Conservation (phyloP, 2,797 vertebrate genomes). For the Emys orbicularis region DNA sequence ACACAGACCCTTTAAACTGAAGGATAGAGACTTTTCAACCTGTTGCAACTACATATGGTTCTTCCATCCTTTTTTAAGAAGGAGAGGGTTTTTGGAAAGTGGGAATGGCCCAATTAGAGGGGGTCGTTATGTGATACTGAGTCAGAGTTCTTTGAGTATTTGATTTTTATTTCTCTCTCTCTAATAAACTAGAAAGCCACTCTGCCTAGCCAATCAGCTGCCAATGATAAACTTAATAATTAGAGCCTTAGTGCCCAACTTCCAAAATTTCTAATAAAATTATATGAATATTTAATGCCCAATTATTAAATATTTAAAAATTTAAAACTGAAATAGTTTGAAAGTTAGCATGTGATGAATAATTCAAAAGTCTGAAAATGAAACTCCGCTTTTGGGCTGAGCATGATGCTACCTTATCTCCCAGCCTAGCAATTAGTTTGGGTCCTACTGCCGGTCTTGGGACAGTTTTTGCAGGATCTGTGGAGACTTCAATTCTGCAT, state of each 20-base stretch:
- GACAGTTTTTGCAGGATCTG: neutral
- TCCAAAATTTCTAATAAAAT: slow-evolving; percentile 82
- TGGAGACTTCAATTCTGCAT: neutral
- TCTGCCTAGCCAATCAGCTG: slow-evolving; percentile 15
- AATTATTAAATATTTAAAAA: slow-evolving; percentile 86
- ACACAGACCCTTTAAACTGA: neutral
- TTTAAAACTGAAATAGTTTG: slow-evolving; percentile 81
- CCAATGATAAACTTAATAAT: slow-evolving; percentile 68
- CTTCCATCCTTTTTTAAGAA: neutral
- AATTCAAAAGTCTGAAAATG: slow-evolving; percentile 72
- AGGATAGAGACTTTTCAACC: neutral
- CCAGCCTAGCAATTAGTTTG: neutral
- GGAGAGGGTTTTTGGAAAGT: neutral
- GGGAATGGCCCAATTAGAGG: neutral
- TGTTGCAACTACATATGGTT: neutral
- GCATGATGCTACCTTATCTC: slow-evolving; percentile 2
- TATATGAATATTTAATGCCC: slow-evolving; percentile 82
- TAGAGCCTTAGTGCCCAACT: slow-evolving; percentile 60
- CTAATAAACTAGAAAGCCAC: slow-evolving; percentile 34
- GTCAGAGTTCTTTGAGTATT: neutral
- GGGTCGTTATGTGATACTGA: neutral
- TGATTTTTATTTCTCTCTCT: slow-evolving; percentile 6
- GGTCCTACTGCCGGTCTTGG: neutral
- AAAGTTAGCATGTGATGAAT: slow-evolving; percentile 78
- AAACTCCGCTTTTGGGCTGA: neutral